Conservation (phyloP, 1,140 invertebrate genomes). For the Drosophila burlai region DNA sequence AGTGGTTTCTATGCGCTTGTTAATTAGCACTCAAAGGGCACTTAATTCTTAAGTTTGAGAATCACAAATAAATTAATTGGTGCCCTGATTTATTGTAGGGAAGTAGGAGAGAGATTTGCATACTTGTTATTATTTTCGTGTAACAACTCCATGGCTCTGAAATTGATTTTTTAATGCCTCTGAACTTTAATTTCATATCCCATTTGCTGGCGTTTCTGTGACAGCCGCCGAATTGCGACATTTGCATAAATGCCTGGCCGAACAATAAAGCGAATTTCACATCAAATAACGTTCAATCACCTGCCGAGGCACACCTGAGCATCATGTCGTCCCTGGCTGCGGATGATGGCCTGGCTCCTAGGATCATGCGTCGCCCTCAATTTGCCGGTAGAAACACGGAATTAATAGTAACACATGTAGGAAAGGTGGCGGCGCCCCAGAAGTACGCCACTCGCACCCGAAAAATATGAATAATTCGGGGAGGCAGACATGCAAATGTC, state of each 20-base stretch:
- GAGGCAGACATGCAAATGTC: conserved; percentile 65
- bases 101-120: neutral
- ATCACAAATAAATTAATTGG: neutral
- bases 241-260: conserved; percentile 60
- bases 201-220: conserved; percentile 28
- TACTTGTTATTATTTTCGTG: neutral
- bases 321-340: neutral
- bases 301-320: conserved; percentile 32
- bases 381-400: conserved; percentile 24
- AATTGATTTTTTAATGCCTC: neutral
- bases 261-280: conserved; percentile 56
- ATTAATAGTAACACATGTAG: conserved; percentile 46
- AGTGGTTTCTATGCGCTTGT: conserved; percentile 1
- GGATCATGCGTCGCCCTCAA: conserved; percentile 36
- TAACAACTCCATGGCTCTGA: neutral
- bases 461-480: conserved; percentile 77
- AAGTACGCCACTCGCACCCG: conserved; percentile 24
- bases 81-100: neutral
- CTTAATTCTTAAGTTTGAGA: neutral
- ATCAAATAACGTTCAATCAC: conserved; percentile 76
- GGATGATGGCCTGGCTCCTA: conserved; percentile 25
- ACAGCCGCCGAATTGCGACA: conserved; percentile 54
- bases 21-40: conserved; percentile 8
- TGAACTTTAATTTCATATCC: conserved; percentile 24
- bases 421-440: conserved; percentile 2